A percentile compares a stretch with the other conserved stretches of the same genome.
These are phyloP conservation scores for Pipistrellus pipistrellus DNA, from an alignment of 2,797 vertebrate genomes.

Conservation along the genomic window DNA sequence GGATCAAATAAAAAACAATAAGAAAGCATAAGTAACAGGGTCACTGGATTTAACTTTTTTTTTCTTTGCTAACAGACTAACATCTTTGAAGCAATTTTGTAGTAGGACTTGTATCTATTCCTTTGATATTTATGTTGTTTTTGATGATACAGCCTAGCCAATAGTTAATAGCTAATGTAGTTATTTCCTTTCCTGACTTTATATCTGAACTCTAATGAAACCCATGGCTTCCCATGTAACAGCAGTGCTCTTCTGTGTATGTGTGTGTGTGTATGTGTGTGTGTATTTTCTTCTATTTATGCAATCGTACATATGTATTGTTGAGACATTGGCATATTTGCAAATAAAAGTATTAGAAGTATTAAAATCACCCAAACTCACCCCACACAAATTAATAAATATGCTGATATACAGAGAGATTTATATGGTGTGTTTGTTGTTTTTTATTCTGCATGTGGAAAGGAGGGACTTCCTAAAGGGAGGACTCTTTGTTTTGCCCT, in stretches of 20 bases:
- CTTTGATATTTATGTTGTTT: background rate
- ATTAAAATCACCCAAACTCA: background rate
- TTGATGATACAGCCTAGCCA: background rate
- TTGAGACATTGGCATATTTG: background rate
- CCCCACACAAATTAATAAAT: background rate
- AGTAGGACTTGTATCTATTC: background rate
- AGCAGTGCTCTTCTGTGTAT: background rate
- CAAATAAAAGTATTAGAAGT: background rate
- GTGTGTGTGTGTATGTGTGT: background rate
- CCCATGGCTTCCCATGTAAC: background rate
- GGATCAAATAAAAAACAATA: background rate
- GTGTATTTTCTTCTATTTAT: background rate
- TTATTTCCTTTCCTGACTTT: background rate
- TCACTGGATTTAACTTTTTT: background rate
- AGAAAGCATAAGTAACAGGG: background rate
- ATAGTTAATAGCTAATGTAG: background rate
- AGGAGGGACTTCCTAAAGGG: background rate
- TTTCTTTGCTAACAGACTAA: constrained; percentile 27
- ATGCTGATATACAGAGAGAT: background rate
- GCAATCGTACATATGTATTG: background rate
- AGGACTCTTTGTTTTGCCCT: background rate
- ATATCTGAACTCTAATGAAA: background rate
- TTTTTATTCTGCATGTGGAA: background rate
- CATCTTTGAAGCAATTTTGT: background rate
- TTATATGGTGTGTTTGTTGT: background rate